Evolutionary conservation across 2,113 vertebrate species (phyloP).

Genomic region (Ariopsis seemanni): DNA sequence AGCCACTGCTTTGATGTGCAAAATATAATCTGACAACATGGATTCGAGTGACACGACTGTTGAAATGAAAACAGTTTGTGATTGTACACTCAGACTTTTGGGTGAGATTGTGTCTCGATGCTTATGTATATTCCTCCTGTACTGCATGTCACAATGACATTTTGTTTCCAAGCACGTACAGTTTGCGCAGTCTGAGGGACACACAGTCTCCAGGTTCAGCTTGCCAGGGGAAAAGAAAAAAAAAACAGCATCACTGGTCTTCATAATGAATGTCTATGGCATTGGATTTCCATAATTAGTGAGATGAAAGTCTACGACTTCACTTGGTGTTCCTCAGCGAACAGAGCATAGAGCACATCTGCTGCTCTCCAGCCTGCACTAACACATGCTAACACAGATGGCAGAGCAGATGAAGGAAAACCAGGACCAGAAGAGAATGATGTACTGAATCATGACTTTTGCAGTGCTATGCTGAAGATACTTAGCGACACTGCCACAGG

Average conservation of each 20-base stretch:
- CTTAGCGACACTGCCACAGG: not conserved
- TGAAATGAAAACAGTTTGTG: not conserved
- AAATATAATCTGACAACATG: not conserved
- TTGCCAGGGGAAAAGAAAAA: not conserved
- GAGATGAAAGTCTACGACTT: constrained; percentile 38
- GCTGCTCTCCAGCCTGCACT: constrained; percentile 1
- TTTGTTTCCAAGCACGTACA: constrained; percentile 6
- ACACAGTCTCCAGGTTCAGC: not conserved
- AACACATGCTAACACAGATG: constrained; percentile 43
- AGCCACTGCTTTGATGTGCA: not conserved
- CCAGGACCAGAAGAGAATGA: constrained; percentile 16
- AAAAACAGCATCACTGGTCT: not conserved
- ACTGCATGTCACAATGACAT: constrained; percentile 1
- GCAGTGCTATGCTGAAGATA: not conserved
- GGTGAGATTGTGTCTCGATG: not conserved
- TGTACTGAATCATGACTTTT: not conserved
- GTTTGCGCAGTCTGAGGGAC: not conserved
- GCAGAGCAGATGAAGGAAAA: constrained; percentile 34
- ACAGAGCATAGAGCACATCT: constrained; percentile 24
- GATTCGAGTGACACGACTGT: not conserved
- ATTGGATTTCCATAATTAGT: constrained; percentile 39
- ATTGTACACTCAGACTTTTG: not conserved
- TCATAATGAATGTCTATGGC: constrained; percentile 22
- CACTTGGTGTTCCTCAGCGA: constrained; percentile 17
- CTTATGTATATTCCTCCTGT: not conserved